Evolutionary conservation across 1,140 invertebrate species (phyloP).

Genomic region (Pinna nobilis): DNA sequence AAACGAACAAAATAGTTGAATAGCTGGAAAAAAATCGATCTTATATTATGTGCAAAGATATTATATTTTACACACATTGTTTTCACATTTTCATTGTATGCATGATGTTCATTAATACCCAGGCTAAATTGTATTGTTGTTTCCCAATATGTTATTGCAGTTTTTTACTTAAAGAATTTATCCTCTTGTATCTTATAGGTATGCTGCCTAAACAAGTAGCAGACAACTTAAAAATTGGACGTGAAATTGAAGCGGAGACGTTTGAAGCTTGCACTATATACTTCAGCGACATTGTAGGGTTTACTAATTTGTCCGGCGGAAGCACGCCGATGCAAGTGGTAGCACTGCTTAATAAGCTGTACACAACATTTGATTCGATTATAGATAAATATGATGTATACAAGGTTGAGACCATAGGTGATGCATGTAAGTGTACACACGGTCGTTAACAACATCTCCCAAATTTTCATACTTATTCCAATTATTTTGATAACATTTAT

Average conservation of each 20-base stretch:
- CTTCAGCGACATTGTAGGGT: constrained; percentile 89
- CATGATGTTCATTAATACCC: too few relatives aligned
- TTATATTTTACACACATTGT: too few relatives aligned
- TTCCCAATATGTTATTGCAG: too few relatives aligned
- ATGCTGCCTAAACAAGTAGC: constrained; percentile 78
- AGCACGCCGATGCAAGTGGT: constrained; percentile 90
- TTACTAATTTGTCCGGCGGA: constrained; percentile 85
- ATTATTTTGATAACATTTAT: too few relatives aligned
- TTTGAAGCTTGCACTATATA: constrained; percentile 92
- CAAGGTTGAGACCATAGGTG: constrained; percentile 77
- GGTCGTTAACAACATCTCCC: neutral
- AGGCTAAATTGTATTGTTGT: too few relatives aligned
- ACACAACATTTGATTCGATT: constrained; percentile 55
- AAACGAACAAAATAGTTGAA: too few relatives aligned
- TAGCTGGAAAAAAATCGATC: too few relatives aligned
- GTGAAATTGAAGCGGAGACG: constrained; percentile 89
- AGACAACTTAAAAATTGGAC: constrained; percentile 85
- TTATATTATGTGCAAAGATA: too few relatives aligned
- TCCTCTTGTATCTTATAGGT: constrained; percentile 13
- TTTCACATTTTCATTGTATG: too few relatives aligned
- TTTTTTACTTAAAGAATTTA: neutral
- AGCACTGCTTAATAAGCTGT: constrained; percentile 55
- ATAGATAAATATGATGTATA: constrained; percentile 60
- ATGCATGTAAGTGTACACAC: constrained; percentile 89
- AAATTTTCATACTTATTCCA: too few relatives aligned